phyloP scores from a whole-genome alignment of 2,113 vertebrate species.

The Salvelinus fontinalis region DNA sequence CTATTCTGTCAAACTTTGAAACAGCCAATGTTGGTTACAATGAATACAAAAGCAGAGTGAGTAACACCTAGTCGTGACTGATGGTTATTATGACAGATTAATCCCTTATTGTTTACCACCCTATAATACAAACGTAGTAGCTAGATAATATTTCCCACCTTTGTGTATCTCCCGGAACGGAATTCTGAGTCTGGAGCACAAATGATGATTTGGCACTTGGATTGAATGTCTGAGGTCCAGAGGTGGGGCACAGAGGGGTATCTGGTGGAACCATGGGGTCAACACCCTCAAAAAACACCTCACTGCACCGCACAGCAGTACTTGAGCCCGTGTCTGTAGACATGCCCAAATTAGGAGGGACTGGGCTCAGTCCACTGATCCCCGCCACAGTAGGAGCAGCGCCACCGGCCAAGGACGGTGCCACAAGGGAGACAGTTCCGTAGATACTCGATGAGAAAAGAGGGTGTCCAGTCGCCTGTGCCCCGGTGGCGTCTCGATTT shows the following conservation, averaged over 20 bases:
- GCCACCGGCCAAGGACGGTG: conserved; percentile 45
- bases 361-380: conserved; percentile 40
- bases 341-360: conserved; percentile 26
- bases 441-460: conserved; percentile 42
- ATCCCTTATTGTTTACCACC: background rate
- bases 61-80: background rate
- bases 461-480: conserved; percentile 32
- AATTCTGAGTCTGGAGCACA: conserved; percentile 45
- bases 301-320: conserved; percentile 40
- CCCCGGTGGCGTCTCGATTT: conserved; percentile 22
- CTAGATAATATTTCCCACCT: conserved; percentile 74
- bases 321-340: conserved; percentile 42
- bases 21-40: background rate
- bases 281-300: conserved; percentile 66
- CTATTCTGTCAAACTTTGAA: background rate
- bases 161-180: conserved; percentile 74
- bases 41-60: background rate
- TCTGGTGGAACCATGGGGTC: conserved; percentile 60
- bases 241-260: conserved; percentile 56
- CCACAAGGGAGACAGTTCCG: conserved; percentile 50
- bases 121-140: background rate
- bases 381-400: conserved; percentile 44
- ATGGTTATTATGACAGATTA: background rate
- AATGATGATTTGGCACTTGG: conserved; percentile 54
- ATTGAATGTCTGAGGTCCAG: conserved; percentile 48